Evolutionary conservation across 2,113 vertebrate species (phyloP).

Genomic region (Neotoma lepida): DNA sequence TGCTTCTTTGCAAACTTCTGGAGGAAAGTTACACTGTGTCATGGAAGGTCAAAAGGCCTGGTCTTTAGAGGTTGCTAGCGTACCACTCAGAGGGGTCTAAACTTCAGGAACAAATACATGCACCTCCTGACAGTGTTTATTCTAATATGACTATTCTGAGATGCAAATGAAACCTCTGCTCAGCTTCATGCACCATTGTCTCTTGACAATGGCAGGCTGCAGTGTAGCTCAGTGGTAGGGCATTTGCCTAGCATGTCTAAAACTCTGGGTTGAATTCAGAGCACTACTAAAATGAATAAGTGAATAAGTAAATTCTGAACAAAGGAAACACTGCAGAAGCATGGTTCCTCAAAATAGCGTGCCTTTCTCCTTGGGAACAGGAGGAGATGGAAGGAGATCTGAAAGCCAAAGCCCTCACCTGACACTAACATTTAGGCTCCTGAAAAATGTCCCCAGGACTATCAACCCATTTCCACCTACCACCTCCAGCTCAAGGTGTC

Average conservation of each 20-base stretch:
- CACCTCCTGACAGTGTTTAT: neutral
- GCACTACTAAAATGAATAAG: neutral
- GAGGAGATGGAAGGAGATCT: neutral
- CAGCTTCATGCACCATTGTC: neutral
- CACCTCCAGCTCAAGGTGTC: neutral
- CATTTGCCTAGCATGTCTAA: neutral
- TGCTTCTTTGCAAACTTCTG: neutral
- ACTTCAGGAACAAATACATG: neutral
- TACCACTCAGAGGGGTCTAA: neutral
- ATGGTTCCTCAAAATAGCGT: neutral
- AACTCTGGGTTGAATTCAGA: neutral
- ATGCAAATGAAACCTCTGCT: neutral
- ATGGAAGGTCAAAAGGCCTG: neutral
- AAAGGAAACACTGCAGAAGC: neutral
- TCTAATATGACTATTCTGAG: neutral
- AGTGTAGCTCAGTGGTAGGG: neutral
- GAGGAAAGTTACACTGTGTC: neutral
- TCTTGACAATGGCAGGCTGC: neutral
- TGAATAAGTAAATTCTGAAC: neutral
- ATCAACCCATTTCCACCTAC: too few species aligned
- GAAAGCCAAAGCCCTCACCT: neutral
- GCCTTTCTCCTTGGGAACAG: neutral
- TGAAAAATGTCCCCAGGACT: neutral
- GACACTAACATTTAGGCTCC: neutral
- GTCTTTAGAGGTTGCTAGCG: neutral